Evolutionary conservation across 2,888 invertebrate species (phyloP).

Genomic region (Caenorhabditis virilis): DNA sequence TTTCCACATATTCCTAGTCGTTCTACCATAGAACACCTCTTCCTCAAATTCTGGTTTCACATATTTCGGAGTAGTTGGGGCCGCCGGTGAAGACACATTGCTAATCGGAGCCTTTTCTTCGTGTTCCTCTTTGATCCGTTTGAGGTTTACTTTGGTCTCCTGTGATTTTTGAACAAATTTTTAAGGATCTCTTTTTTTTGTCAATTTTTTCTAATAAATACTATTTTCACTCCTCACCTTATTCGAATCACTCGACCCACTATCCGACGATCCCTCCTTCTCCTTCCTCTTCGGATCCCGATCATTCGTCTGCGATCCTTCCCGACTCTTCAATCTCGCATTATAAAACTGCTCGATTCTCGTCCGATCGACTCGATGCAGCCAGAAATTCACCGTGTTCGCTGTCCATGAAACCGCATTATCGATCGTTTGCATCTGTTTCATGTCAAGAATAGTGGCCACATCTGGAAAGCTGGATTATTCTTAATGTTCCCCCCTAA

Average conservation of each 20-base stretch:
- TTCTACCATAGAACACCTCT: constrained; percentile 71
- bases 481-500: not conserved
- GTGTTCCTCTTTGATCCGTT: not conserved
- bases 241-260: not conserved
- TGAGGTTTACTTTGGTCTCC: constrained; percentile 1
- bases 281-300: constrained; percentile 1
- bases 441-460: constrained; percentile 97
- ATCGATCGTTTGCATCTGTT: constrained; percentile 89
- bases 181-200: not conserved
- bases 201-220: not conserved
- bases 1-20: constrained; percentile 80
- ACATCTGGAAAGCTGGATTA: constrained; percentile 76
- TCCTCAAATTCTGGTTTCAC: constrained; percentile 69
- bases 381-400: constrained; percentile 95
- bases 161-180: not conserved
- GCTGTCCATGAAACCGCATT: constrained; percentile 99
- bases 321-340: too few relatives aligned
- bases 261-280: not conserved
- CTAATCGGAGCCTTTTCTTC: not conserved
- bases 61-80: not conserved
- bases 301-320: constrained; percentile 13
- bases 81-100: not conserved
- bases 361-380: constrained; percentile 95
- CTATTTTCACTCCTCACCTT: not conserved
- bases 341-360: too few relatives aligned